phyloP scores from a whole-genome alignment of 2,797 vertebrate species.

The Staurois parvus region DNA sequence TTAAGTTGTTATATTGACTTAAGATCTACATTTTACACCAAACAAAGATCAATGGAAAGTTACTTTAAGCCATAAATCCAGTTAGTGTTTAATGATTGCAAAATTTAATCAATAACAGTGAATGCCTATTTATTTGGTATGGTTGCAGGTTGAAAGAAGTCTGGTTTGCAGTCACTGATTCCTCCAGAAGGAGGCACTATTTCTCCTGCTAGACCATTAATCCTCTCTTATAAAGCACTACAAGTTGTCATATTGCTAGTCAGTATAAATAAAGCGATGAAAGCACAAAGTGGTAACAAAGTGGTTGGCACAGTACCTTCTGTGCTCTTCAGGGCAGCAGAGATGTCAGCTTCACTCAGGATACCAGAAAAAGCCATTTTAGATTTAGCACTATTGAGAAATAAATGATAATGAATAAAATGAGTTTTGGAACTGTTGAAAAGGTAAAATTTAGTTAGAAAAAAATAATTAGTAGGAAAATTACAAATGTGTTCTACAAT shows the following conservation, averaged over 20 bases:
- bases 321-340: conserved; percentile 79
- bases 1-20: too few relatives aligned
- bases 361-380: conserved; percentile 79
- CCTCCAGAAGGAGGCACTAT: background rate
- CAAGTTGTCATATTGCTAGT: background rate
- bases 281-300: background rate
- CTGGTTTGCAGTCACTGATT: background rate
- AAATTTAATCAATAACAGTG: too few relatives aligned
- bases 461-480: too few relatives aligned
- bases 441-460: too few relatives aligned
- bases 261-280: conserved; percentile 1
- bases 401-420: conserved; percentile 15
- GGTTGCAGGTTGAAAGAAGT: too few relatives aligned
- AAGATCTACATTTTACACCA: too few relatives aligned
- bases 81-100: too few relatives aligned
- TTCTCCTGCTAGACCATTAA: background rate
- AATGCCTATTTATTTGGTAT: too few relatives aligned
- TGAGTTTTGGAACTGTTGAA: too few relatives aligned
- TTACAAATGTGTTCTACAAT: too few relatives aligned
- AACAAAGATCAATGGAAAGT: too few relatives aligned
- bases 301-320: conserved; percentile 71
- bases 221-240: background rate
- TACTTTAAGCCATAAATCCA: too few relatives aligned
- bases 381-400: conserved; percentile 31
- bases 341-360: conserved; percentile 79